A percentile compares a stretch with the other conserved stretches of the same genome.
phyloP scores from a whole-genome alignment of 2,797 vertebrate species.

The Pangasius krempfi region DNA sequence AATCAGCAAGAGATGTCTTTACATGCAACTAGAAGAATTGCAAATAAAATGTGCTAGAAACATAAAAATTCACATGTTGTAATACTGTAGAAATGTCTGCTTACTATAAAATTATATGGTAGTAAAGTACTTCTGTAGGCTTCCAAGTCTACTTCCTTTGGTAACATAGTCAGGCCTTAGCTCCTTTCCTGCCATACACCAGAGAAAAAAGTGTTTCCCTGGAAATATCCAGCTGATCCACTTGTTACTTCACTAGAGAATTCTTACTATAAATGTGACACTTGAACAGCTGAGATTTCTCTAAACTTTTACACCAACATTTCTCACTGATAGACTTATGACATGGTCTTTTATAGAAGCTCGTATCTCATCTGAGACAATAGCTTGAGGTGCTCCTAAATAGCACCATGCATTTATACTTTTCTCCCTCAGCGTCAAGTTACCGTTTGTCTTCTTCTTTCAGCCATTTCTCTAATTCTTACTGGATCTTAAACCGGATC shows the following conservation, averaged over 20 bases:
- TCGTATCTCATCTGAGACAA: constrained; percentile 19
- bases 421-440: background rate
- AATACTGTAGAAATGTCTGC: background rate
- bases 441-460: constrained; percentile 13
- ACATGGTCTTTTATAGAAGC: constrained; percentile 10
- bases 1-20: background rate
- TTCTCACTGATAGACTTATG: background rate
- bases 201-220: background rate
- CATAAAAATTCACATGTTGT: background rate
- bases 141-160: background rate
- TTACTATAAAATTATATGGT: background rate
- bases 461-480: background rate
- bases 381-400: constrained; percentile 17
- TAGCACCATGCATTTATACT: constrained; percentile 13
- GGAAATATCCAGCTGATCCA: constrained; percentile 12
- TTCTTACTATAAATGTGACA: constrained; percentile 1
- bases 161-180: too few relatives aligned
- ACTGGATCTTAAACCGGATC: constrained; percentile 4
- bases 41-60: background rate
- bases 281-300: background rate
- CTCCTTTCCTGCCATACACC: background rate
- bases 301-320: constrained; percentile 3
- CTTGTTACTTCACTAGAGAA: background rate
- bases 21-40: background rate
- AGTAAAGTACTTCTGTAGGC: background rate